These are phyloP conservation scores for Linepithema humile DNA, from an alignment of 1,140 invertebrate genomes.

Conservation along the genomic window DNA sequence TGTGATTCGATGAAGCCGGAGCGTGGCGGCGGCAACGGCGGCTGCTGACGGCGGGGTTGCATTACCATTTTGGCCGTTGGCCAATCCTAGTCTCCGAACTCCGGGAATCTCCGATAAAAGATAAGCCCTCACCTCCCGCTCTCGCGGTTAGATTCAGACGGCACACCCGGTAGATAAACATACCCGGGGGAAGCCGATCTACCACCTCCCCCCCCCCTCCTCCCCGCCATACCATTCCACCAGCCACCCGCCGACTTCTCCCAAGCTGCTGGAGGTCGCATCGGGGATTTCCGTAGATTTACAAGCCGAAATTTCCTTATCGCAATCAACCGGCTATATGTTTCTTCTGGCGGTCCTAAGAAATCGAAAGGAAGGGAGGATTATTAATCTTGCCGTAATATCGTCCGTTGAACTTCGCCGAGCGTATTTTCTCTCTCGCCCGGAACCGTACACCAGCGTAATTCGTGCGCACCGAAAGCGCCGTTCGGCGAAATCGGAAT, in stretches of 20 bases:
- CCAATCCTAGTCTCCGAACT: conserved; percentile 69
- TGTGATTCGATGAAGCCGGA: conserved; percentile 71
- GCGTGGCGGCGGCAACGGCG: conserved; percentile 45
- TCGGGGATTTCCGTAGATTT: conserved; percentile 68
- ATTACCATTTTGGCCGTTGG: conserved; percentile 76
- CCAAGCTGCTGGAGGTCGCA: conserved; percentile 9
- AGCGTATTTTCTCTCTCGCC: not conserved
- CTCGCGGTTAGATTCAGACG: conserved; percentile 63
- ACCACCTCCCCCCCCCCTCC: conserved; percentile 15
- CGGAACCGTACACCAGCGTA: not conserved
- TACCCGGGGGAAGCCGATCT: conserved; percentile 56
- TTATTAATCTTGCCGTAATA: conserved; percentile 49
- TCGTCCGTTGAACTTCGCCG: not conserved
- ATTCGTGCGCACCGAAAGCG: conserved; percentile 17
- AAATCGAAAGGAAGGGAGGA: conserved; percentile 47
- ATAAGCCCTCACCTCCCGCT: conserved; percentile 66
- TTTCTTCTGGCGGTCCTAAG: conserved; percentile 14
- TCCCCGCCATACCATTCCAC: conserved; percentile 6
- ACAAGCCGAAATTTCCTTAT: conserved; percentile 72
- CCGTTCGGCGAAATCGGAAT: conserved; percentile 2
- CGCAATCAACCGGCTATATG: conserved; percentile 59
- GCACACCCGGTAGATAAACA: conserved; percentile 72
- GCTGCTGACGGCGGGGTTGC: conserved; percentile 59
- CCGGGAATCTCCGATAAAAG: conserved; percentile 71
- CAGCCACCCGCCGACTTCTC: conserved; percentile 39